Evolutionary conservation across 2,113 vertebrate species (phyloP), one percentile per base, ranked within the genome.

Genomic region (Dendropsophus ebraccatus): DNA sequence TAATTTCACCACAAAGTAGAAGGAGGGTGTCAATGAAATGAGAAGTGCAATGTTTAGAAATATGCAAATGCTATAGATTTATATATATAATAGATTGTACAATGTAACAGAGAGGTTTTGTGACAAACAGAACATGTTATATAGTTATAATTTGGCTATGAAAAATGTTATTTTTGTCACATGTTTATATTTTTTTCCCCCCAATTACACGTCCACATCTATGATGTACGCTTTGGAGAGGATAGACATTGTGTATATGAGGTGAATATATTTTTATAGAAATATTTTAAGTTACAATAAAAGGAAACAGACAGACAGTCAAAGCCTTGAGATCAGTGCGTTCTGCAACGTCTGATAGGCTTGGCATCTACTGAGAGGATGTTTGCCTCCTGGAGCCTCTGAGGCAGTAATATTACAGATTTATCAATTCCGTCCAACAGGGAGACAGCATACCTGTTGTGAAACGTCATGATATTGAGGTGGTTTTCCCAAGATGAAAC

Each of bases 11-110:
- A 62, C n/a, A 62, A 4, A 12, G 58, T 25, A 14, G 30, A 23
- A 37, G 19, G 17, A 70, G 8, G 30, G 65, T 11, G 62, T 30
- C 13, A 8, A 12, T 67, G 10, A 23, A 70, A 70, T 70, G 13
- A 21, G 30, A 70, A 70, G 2, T 21, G 16, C 47, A 54, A 21
- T 52, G 49, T 6, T 35, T 28, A 17, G 17, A 77, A 54, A 77
- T 77, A 77, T 54, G 74, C 74, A 77, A 77, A 77, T 21, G 16
- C 30, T 77, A 32, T 52, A 77, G 47, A 77, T 77, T 75, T 49
- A 16, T 65, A 30, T 76, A n/a, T 76, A 77, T 30, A 32, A 77
- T 54, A 54, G 47, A 77, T 32, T 77, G 50, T 54, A 52, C 8
- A 54, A 30, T 77, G 74, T 77, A 54, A 32, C 49, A 12, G 35